Conservation (phyloP, 2,888 invertebrate genomes). For the Gastracanthus pulcherrimus region DNA sequence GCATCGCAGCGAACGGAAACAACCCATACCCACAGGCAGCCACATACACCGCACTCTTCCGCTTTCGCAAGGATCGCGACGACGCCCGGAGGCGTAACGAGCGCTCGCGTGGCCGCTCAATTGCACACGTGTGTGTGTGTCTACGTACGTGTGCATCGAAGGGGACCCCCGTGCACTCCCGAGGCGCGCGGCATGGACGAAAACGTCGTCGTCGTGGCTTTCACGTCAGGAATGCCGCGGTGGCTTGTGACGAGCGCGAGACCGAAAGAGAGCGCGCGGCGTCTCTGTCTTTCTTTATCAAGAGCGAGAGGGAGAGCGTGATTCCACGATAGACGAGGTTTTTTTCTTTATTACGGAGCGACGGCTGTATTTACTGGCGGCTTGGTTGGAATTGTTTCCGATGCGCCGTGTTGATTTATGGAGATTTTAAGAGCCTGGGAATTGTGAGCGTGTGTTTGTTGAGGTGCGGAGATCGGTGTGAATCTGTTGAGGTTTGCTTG, state of each 20-base stretch:
- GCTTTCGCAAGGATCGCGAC: slow-evolving; percentile 60
- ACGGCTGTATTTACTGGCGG: no score
- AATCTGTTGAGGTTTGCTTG: no score
- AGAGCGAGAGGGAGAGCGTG: background rate
- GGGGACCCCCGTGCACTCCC: no score
- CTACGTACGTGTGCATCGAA: background rate
- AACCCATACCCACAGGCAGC: background rate
- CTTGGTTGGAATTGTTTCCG: no score
- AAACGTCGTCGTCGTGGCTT: slow-evolving; percentile 64
- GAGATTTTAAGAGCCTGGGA: no score
- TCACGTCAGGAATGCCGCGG: slow-evolving; percentile 70
- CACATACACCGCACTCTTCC: slow-evolving; percentile 14
- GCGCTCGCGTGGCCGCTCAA: slow-evolving; percentile 57
- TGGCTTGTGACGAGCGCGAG: background rate
- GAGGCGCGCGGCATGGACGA: slow-evolving; percentile 42
- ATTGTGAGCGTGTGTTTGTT: background rate
- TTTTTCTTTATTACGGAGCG: no score
- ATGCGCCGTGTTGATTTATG: background rate
- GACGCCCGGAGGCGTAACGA: slow-evolving; percentile 57
- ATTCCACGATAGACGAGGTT: background rate
- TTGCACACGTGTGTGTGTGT: background rate
- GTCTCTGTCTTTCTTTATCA: background rate
- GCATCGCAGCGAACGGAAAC: background rate
- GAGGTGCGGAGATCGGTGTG: background rate
- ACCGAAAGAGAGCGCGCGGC: background rate